Evolutionary conservation across 2,888 invertebrate genomes (phyloP).

Genomic region (Prosapia bicincta): DNA sequence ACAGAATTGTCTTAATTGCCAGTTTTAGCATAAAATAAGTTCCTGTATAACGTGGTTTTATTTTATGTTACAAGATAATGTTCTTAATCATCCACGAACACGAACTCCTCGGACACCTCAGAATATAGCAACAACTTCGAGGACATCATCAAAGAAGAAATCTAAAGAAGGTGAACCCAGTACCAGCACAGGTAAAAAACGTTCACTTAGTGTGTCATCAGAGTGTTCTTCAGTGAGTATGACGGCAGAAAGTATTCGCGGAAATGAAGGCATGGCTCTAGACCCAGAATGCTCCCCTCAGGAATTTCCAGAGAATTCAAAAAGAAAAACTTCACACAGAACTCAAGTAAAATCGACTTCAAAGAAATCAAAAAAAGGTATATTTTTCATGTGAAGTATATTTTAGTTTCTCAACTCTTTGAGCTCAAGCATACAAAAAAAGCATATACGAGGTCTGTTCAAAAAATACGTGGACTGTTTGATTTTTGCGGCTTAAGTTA

Average conservation of each 20-base stretch:
- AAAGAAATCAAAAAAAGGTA: neutral
- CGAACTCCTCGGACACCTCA: neutral
- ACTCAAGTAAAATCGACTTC: neutral
- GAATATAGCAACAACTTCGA: neutral
- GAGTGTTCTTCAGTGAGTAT: neutral
- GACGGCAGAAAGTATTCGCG: neutral
- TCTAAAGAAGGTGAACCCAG: neutral
- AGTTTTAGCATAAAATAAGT: too few relatives aligned
- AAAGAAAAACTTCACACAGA: neutral
- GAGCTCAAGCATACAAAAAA: too few relatives aligned
- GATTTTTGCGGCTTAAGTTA: too few relatives aligned
- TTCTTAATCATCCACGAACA: neutral
- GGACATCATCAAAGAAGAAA: neutral
- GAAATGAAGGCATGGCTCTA: neutral
- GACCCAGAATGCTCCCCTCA: neutral
- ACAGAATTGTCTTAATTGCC: too few relatives aligned
- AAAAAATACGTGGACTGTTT: too few relatives aligned
- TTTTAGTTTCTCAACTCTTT: too few relatives aligned
- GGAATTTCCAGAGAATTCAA: neutral
- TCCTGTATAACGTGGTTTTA: too few relatives aligned
- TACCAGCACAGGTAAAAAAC: neutral
- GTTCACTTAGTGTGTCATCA: neutral
- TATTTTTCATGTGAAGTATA: too few relatives aligned
- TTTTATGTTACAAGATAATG: neutral
- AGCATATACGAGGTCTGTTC: too few relatives aligned